Conservation (phyloP, 2,113 vertebrate genomes). For the Helogale parvula region DNA sequence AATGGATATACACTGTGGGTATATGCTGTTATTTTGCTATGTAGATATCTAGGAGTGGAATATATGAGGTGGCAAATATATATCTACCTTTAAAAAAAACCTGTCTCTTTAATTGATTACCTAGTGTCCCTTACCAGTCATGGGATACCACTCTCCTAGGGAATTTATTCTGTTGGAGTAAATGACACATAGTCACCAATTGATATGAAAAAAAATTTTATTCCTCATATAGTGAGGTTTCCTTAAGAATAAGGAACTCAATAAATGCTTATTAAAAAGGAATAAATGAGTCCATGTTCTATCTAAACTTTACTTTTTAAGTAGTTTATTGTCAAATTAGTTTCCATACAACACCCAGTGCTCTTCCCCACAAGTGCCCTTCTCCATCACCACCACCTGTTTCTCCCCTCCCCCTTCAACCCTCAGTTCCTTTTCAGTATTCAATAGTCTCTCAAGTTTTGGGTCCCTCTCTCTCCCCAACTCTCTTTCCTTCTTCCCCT, state of each 20-base stretch:
- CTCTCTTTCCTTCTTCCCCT: too few species aligned
- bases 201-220: not conserved
- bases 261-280: not conserved
- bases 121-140: not conserved
- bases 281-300: not conserved
- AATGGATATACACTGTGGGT: not conserved
- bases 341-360: too few species aligned
- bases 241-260: not conserved
- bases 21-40: not conserved
- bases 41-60: not conserved
- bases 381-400: too few species aligned
- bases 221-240: not conserved
- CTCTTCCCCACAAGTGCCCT: too few species aligned
- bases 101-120: not conserved
- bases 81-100: not conserved
- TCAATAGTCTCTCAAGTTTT: too few species aligned
- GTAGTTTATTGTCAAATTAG: too few species aligned
- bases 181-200: not conserved
- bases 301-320: not conserved
- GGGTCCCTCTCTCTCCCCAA: too few species aligned
- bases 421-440: too few species aligned
- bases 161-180: not conserved
- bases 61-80: not conserved
- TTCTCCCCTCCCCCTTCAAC: too few species aligned
- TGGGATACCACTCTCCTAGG: not conserved